Base-by-base conservation (phyloP, 2,888 invertebrate species). In the Hofmannophila pseudospretella region DNA sequence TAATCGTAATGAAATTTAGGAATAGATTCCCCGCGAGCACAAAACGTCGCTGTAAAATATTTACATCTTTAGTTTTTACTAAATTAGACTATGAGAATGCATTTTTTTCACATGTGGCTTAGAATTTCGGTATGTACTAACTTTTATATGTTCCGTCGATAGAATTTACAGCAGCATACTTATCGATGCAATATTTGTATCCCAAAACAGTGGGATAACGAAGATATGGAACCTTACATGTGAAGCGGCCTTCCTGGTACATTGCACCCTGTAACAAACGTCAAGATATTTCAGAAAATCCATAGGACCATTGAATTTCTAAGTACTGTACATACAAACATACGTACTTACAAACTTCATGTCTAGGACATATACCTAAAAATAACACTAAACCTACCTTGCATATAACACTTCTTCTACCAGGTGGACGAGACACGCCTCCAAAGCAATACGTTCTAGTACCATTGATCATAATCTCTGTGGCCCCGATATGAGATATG, bases 1-100 rank as follows among this genome's bases (percentile, higher is more conserved):
- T 85, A 85, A 47, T 86, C 85, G 51, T 85, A 85, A 44, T 86
- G 85, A 44, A 85, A 84, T 47, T 84, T 85, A 0, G 82, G 82
- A 2, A 85, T 38, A 0, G 74, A 64, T 39, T 79, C 74, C 0
- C 85, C 85, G 27, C 77, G 67, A 0, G 80, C 69, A 36, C 85
- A 86, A 44, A 67, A 82, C 1, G 82, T 76, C 39, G 67, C 84
- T 84, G 49, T 19, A 31, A 48, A 29, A 22, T 11, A 19, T 7
- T 29, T 7, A 33, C 1, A 25, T n/a, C n/a, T n/a, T n/a, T n/a
- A n/a, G n/a, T n/a, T n/a, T n/a, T 3, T 23, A 23, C 8, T n/a
- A 5, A 23, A 23, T n/a, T 23, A 23, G 8, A 23, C n/a, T 5
- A 23, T 2, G 8, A 23, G 3, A 16, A 16, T 16, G 16, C 3